Percentiles rank a stretch among this genome's conserved stretches.
phyloP scores from a whole-genome alignment of 1,140 invertebrate genomes.

The Panulirus ornatus region DNA sequence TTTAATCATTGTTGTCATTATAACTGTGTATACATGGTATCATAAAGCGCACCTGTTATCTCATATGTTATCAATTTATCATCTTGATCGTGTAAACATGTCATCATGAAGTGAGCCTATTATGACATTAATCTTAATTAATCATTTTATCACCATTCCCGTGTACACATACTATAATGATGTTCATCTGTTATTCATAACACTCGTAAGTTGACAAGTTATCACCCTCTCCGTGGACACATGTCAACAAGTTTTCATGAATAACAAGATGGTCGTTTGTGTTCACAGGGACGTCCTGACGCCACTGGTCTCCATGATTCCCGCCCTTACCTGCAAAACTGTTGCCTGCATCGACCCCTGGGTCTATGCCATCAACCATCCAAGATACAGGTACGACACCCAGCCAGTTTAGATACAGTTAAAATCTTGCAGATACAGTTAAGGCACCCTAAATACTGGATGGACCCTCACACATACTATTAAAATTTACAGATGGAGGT shows the following conservation, averaged over 20 bases:
- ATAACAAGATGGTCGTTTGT: constrained; percentile 85
- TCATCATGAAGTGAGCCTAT: no score
- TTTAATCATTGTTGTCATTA: no score
- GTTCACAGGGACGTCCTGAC: constrained; percentile 88
- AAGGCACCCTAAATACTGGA: not conserved
- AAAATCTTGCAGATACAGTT: not conserved
- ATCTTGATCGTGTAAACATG: no score
- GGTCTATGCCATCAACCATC: constrained; percentile 91
- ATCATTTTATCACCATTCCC: no score
- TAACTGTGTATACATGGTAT: no score
- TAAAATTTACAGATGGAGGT: not conserved
- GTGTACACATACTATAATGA: not conserved
- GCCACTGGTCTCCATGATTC: constrained; percentile 91
- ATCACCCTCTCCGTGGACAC: no score
- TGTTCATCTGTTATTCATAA: not conserved
- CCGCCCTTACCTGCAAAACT: constrained; percentile 89
- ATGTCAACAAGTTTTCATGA: not conserved
- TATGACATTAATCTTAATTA: no score
- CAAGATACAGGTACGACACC: constrained; percentile 85
- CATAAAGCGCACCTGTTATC: no score
- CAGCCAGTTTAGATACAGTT: no score
- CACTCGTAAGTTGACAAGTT: constrained; percentile 79
- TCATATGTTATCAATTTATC: no score
- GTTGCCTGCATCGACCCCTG: constrained; percentile 92
- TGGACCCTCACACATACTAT: not conserved